A percentile compares a stretch with the other conserved stretches of the same genome.
These are phyloP conservation scores for Ennomos quercinarius DNA, from an alignment of 2,888 invertebrate genomes.

Conservation along the genomic window DNA sequence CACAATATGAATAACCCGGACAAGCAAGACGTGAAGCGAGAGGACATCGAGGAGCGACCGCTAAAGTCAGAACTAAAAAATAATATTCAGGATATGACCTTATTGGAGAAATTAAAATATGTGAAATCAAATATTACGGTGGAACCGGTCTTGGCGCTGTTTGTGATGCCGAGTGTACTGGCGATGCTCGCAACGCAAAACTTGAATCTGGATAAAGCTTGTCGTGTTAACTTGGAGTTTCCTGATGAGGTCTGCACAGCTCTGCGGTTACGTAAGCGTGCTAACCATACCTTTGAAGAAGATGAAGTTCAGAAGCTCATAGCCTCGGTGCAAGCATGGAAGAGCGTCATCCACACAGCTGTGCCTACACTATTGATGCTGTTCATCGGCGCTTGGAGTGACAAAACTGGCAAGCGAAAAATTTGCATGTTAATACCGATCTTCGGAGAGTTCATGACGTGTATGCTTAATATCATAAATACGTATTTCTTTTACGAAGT, in stretches of 20 bases:
- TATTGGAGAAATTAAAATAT: slow-evolving; percentile 76
- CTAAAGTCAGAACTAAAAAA: slow-evolving; percentile 60
- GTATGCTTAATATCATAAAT: slow-evolving; percentile 79
- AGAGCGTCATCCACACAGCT: slow-evolving; percentile 81
- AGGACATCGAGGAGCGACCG: slow-evolving; percentile 61
- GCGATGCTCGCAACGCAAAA: slow-evolving; percentile 93
- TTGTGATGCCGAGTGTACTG: slow-evolving; percentile 87
- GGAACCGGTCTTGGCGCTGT: slow-evolving; percentile 87
- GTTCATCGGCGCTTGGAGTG: slow-evolving; percentile 88
- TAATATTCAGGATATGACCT: slow-evolving; percentile 62
- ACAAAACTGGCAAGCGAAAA: slow-evolving; percentile 84
- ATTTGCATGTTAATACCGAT: slow-evolving; percentile 86
- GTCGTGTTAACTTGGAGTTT: slow-evolving; percentile 91
- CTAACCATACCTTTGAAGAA: slow-evolving; percentile 88
- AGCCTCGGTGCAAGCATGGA: slow-evolving; percentile 83
- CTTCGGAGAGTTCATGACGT: slow-evolving; percentile 82
- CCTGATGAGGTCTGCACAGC: slow-evolving; percentile 89
- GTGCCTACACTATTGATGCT: slow-evolving; percentile 83
- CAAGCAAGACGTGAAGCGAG: slow-evolving; percentile 49
- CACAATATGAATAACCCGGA: slow-evolving; percentile 56
- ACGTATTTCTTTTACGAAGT: slow-evolving; percentile 84
- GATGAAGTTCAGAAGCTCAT: slow-evolving; percentile 87
- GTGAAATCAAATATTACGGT: slow-evolving; percentile 86
- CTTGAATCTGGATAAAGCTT: slow-evolving; percentile 93
- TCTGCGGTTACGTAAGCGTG: slow-evolving; percentile 88